These are phyloP conservation scores for Lucinisca nassula DNA, from an alignment of 2,888 invertebrate species.

Conservation along the genomic window DNA sequence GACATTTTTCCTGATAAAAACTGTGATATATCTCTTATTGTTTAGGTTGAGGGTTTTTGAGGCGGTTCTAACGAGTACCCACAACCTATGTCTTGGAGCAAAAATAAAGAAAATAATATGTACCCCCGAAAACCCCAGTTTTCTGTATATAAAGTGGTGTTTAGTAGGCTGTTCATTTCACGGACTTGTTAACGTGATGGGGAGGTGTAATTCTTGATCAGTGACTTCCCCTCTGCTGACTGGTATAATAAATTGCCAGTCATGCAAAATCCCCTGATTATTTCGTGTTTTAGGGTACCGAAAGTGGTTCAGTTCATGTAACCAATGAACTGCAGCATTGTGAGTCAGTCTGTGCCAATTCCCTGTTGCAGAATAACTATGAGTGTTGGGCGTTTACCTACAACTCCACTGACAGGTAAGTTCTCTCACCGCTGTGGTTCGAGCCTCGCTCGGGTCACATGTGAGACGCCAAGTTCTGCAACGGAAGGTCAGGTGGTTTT, in stretches of 20 bases:
- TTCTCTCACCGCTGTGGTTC: background rate
- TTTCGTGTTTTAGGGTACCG: background rate
- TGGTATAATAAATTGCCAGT: background rate
- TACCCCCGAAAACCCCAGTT: too few relatives aligned
- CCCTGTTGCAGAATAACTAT: background rate
- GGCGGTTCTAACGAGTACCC: too few relatives aligned
- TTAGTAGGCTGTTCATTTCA: too few relatives aligned
- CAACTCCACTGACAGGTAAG: background rate
- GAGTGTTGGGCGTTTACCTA: background rate
- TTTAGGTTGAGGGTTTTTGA: background rate
- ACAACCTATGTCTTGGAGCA: too few relatives aligned
- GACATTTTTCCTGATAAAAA: background rate
- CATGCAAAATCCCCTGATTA: too few relatives aligned
- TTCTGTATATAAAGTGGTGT: too few relatives aligned
- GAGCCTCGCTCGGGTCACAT: too few relatives aligned
- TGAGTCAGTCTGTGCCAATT: background rate
- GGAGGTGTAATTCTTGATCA: background rate
- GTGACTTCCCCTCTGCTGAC: background rate
- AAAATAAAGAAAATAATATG: too few relatives aligned
- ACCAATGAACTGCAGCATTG: background rate
- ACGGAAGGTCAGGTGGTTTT: too few relatives aligned
- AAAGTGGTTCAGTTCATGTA: background rate
- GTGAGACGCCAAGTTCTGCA: too few relatives aligned
- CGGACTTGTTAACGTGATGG: too few relatives aligned
- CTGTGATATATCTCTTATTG: background rate